These are phyloP conservation scores for Paracanthobrama guichenoti DNA, from an alignment of 2,113 vertebrate species.

Conservation along the genomic window DNA sequence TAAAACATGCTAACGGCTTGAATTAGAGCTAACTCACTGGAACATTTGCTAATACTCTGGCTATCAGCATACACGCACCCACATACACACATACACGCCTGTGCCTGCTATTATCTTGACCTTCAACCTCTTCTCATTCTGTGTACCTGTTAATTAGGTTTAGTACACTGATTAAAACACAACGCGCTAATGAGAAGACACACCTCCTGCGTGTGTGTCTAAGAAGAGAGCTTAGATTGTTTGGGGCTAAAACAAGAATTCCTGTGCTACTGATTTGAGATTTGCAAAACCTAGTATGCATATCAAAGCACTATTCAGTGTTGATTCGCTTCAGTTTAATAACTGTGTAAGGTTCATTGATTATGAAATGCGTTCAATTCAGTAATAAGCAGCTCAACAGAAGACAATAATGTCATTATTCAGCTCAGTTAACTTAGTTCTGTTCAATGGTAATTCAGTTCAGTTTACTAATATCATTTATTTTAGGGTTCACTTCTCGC, in stretches of 20 bases:
- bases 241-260: not conserved
- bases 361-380: no score
- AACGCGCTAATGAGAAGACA: conserved; percentile 9
- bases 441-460: no score
- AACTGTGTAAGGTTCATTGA: no score
- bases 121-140: not conserved
- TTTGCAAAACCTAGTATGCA: not conserved
- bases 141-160: conserved; percentile 5
- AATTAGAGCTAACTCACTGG: not conserved
- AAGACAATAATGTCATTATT: no score
- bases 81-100: not conserved
- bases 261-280: not conserved
- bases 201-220: not conserved
- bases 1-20: not conserved
- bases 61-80: not conserved
- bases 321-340: no score
- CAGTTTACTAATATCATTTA: not conserved
- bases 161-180: conserved; percentile 23
- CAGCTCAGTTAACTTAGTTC: no score
- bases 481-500: not conserved
- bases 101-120: not conserved
- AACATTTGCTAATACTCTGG: conserved; percentile 27
- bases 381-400: no score
- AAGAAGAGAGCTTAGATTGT: not conserved
- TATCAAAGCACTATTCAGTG: not conserved